phyloP scores from a whole-genome alignment of 2,888 invertebrate genomes.

The Cabera pusaria region DNA sequence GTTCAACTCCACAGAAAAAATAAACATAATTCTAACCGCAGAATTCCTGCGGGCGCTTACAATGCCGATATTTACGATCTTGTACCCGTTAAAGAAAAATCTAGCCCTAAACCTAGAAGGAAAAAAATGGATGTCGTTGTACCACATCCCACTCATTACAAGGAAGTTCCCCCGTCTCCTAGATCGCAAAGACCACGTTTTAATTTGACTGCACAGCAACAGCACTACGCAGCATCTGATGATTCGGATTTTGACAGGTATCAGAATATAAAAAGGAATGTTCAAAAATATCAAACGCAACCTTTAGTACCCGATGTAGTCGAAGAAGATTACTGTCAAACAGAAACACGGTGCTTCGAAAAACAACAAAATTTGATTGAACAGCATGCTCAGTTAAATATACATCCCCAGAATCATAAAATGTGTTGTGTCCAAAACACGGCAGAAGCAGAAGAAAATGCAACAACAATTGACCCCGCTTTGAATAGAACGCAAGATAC shows the following conservation, averaged over 20 bases:
- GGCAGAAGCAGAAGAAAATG: slow-evolving; percentile 37
- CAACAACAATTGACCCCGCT: slow-evolving; percentile 39
- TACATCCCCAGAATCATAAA: slow-evolving; percentile 39
- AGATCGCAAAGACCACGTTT: slow-evolving; percentile 61
- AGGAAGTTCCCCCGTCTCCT: slow-evolving; percentile 70
- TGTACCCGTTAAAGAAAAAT: slow-evolving; percentile 70
- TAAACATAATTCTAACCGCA: too few species aligned
- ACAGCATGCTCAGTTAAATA: slow-evolving; percentile 15
- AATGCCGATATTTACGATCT: slow-evolving; percentile 65
- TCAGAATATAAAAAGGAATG: slow-evolving; percentile 1
- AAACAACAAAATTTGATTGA: slow-evolving; percentile 23
- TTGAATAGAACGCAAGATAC: slow-evolving; percentile 55
- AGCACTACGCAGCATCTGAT: slow-evolving; percentile 38
- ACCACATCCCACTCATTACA: slow-evolving; percentile 45
- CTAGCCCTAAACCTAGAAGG: slow-evolving; percentile 63
- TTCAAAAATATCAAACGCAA: not conserved
- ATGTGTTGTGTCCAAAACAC: slow-evolving; percentile 44
- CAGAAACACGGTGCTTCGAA: slow-evolving; percentile 18
- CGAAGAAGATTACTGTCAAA: slow-evolving; percentile 33
- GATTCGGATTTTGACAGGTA: slow-evolving; percentile 3
- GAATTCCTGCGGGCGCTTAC: slow-evolving; percentile 42
- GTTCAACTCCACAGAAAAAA: slow-evolving; percentile 60
- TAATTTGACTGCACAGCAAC: slow-evolving; percentile 64
- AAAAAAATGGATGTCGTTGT: slow-evolving; percentile 55
- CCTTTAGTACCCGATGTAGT: slow-evolving; percentile 14